A percentile compares a stretch with the other conserved stretches of the same genome.
These are phyloP conservation scores for Athrips mouffetella DNA, from an alignment of 2,888 invertebrate genomes.

Conservation along the genomic window DNA sequence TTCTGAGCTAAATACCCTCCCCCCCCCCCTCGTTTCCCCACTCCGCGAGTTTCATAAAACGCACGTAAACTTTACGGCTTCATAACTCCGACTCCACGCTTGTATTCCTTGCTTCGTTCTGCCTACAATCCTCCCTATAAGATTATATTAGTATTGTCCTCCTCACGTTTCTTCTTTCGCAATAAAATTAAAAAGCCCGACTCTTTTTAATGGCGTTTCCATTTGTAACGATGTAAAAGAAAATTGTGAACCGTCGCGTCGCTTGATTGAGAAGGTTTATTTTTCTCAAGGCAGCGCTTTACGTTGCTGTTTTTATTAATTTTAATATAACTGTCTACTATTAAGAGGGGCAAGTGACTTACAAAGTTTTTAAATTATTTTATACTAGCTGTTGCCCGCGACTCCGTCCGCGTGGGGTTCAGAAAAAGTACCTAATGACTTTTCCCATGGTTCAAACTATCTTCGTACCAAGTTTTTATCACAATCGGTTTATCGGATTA, in stretches of 20 bases:
- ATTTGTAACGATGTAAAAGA: conserved; percentile 5
- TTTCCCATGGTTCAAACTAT: too few relatives aligned
- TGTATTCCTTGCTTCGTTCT: conserved; percentile 1
- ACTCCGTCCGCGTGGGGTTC: too few relatives aligned
- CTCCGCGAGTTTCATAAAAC: neutral
- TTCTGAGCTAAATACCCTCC: neutral
- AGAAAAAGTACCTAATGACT: too few relatives aligned
- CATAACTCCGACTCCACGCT: neutral
- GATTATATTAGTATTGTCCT: neutral
- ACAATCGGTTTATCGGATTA: too few relatives aligned
- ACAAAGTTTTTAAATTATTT: too few relatives aligned
- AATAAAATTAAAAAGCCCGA: conserved; percentile 7
- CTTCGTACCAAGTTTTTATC: too few relatives aligned
- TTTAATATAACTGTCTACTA: neutral
- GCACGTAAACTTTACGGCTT: conserved; percentile 7
- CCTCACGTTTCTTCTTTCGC: conserved; percentile 4
- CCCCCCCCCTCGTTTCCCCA: neutral
- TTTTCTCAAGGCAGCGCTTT: neutral
- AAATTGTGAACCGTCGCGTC: neutral
- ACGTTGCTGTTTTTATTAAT: neutral
- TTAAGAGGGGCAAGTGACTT: too few relatives aligned
- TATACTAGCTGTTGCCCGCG: too few relatives aligned
- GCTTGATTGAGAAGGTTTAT: conserved; percentile 5
- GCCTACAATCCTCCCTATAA: conserved; percentile 2
- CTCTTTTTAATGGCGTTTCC: conserved; percentile 5